A percentile compares a stretch with the other conserved stretches of the same genome.
phyloP scores from a whole-genome alignment of 2,888 invertebrate species.

The Dyspetes luteomarginatus region DNA sequence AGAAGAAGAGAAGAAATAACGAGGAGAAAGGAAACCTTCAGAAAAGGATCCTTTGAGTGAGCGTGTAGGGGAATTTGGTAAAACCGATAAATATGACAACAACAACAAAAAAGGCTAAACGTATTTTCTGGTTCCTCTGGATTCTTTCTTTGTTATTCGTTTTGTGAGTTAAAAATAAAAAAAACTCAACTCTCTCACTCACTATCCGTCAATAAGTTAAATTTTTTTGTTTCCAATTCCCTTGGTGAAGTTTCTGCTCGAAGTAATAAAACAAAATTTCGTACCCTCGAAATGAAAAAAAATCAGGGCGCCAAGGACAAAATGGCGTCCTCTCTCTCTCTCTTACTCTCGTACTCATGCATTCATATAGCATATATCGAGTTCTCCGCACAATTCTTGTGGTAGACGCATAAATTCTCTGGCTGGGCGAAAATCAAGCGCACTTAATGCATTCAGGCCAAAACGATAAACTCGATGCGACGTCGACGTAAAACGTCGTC shows the following conservation, averaged over 20 bases:
- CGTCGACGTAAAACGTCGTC: slow-evolving; percentile 32
- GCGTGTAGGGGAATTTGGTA: slow-evolving; percentile 9
- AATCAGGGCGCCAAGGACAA: slow-evolving; percentile 50
- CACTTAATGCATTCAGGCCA: slow-evolving; percentile 75
- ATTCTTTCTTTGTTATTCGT: no score
- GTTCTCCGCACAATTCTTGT: slow-evolving; percentile 23
- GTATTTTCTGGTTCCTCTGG: not conserved
- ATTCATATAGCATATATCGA: not conserved
- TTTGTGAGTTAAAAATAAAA: not conserved
- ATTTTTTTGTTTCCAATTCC: slow-evolving; percentile 15
- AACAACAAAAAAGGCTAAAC: not conserved
- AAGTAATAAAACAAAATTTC: slow-evolving; percentile 53
- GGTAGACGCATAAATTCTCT: slow-evolving; percentile 73
- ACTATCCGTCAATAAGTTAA: no score
- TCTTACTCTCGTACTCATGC: not conserved
- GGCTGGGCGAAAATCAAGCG: slow-evolving; percentile 73
- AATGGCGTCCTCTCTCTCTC: not conserved
- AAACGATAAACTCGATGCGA: slow-evolving; percentile 73
- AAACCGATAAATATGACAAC: not conserved
- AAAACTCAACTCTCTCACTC: not conserved
- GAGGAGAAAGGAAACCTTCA: slow-evolving; percentile 15
- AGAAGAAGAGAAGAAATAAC: slow-evolving; percentile 10
- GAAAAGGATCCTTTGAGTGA: not conserved
- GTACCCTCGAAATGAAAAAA: slow-evolving; percentile 47
- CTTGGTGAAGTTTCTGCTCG: slow-evolving; percentile 27